A percentile compares a stretch with the other conserved stretches of the same genome.
Conservation (phyloP, 2,797 vertebrate species). For the Uromys caudimaculatus region DNA sequence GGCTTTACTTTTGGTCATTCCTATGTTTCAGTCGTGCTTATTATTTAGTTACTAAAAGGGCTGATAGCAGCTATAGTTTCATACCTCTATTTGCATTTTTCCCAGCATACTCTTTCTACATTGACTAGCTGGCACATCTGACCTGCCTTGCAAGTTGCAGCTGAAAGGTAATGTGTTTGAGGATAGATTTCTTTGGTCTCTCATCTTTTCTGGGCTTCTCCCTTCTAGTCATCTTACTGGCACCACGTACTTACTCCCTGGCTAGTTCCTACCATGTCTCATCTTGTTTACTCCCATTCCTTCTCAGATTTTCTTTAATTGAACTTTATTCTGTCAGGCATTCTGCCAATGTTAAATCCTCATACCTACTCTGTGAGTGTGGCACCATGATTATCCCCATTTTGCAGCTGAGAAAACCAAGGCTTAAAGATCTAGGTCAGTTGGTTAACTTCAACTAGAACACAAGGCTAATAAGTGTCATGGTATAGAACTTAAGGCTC, state of each 20-base stretch:
- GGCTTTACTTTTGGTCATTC: conserved; percentile 32
- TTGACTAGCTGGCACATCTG: conserved; percentile 13
- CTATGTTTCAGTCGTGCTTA: conserved; percentile 27
- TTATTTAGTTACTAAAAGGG: conserved; percentile 7
- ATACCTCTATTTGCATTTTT: neutral
- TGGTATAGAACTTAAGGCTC: neutral
- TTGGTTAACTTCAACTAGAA: conserved; percentile 23
- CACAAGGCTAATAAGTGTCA: neutral
- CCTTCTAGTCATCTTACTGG: neutral
- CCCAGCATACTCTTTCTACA: conserved; percentile 43
- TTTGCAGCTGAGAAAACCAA: conserved; percentile 56
- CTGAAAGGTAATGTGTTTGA: neutral
- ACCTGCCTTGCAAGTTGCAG: conserved; percentile 15
- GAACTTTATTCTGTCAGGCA: conserved; percentile 27
- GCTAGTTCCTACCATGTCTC: conserved; percentile 16
- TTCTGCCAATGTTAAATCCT: conserved; percentile 29
- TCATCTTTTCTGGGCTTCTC: conserved; percentile 16
- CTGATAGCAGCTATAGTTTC: neutral
- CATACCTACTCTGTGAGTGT: conserved; percentile 20
- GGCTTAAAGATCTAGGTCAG: conserved; percentile 38
- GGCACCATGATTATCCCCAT: neutral
- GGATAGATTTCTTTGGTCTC: conserved; percentile 13
- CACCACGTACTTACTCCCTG: neutral
- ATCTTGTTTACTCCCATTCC: neutral
- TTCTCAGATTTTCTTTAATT: neutral